A percentile compares a stretch with the other conserved stretches of the same genome.
Evolutionary conservation across 23 tunicate genomes (phyloP).

Genomic region (Oikopleura albicans): DNA sequence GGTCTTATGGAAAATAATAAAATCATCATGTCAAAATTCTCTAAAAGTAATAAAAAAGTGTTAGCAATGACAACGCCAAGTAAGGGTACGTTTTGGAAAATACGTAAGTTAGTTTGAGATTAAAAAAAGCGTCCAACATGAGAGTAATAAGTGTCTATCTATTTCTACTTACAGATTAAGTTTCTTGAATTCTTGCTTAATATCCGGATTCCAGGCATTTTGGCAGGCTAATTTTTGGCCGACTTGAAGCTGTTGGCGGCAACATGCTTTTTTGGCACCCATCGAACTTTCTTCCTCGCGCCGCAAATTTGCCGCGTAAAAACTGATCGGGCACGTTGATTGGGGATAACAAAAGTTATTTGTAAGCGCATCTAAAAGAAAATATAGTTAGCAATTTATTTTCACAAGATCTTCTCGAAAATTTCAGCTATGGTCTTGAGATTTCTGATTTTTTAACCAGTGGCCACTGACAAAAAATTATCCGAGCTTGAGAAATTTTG

Average conservation of each 20-base stretch:
- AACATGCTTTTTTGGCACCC: background rate
- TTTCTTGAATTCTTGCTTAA: background rate
- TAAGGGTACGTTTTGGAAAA: background rate
- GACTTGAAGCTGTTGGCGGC: background rate
- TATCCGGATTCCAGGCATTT: background rate
- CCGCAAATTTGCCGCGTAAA: background rate
- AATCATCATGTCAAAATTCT: no score
- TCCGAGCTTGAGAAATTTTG: background rate
- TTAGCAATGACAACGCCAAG: background rate
- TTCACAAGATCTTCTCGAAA: no score
- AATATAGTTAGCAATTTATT: no score
- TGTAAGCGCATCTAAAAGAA: background rate
- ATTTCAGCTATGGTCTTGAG: no score
- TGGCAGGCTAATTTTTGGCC: background rate
- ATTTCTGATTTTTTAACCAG: background rate
- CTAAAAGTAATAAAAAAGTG: background rate
- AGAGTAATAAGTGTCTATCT: no score
- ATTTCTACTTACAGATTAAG: background rate
- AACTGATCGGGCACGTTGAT: background rate
- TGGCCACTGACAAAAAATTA: no score
- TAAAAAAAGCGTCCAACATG: no score
- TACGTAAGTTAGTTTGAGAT: no score
- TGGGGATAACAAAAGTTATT: background rate
- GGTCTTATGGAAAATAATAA: no score
- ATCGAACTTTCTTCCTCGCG: background rate